phyloP scores from a whole-genome alignment of 2,797 vertebrate species.

The Clarias laeviceps region DNA sequence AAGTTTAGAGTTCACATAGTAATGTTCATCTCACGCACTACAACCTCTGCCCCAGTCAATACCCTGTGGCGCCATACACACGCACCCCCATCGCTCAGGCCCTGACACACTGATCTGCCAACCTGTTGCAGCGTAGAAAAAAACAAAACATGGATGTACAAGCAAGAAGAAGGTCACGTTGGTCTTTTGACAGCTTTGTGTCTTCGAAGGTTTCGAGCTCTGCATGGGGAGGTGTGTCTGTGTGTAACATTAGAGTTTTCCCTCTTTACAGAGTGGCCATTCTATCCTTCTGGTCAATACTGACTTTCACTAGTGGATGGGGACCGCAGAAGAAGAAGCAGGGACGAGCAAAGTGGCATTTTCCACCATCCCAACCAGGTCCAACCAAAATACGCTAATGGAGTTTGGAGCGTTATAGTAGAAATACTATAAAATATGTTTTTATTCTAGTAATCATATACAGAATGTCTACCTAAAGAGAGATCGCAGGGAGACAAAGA shows the following conservation, averaged over 20 bases:
- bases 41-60: constrained; percentile 37
- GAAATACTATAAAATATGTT: background rate
- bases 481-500: no score
- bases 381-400: background rate
- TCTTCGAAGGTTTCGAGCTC: constrained; percentile 22
- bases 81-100: constrained; percentile 42
- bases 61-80: constrained; percentile 39
- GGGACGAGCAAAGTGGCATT: constrained; percentile 11
- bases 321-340: background rate
- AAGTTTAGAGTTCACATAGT: background rate
- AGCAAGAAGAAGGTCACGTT: constrained; percentile 21
- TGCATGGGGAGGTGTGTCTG: constrained; percentile 1
- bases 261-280: constrained; percentile 17
- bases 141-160: background rate
- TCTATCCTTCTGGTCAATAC: constrained; percentile 43
- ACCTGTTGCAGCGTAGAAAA: constrained; percentile 13
- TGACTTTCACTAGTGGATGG: constrained; percentile 11
- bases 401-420: background rate
- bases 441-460: background rate
- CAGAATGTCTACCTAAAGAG: background rate
- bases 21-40: background rate
- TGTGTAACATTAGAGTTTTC: constrained; percentile 38
- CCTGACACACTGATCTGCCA: constrained; percentile 22
- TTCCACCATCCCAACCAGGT: background rate
- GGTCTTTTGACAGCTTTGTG: constrained; percentile 26